Evolutionary conservation across 2,888 invertebrate genomes (phyloP), one percentile per base, ranked within the genome.

Genomic region (Eupithecia subumbrata): DNA sequence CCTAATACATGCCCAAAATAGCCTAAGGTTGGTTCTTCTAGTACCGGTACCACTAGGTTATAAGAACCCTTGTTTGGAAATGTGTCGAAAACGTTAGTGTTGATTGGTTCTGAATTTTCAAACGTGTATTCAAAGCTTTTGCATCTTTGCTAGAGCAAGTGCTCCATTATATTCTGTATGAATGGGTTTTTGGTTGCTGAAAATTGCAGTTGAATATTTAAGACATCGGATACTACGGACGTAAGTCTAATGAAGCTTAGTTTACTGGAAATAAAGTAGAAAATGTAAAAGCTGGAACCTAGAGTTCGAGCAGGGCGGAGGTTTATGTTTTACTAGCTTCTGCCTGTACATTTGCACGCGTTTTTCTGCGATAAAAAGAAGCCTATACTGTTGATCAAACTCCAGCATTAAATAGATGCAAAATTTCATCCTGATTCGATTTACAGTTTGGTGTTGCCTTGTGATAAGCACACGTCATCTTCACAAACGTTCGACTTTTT

Each of bases 161-260:
- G 83, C 82, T 78, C 76, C 78, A 22, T 68, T 68, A 67, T 68
- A 40, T 45, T 68, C 68, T 40, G 72, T 79, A 81, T 88, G 87
- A 88, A 90, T 86, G 74, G 84, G 71, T 79, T 87, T 89, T 87
- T 82, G 88, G 86, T 83, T 84, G 86, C 85, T 82, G 82, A 82
- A 87, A 88, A 90, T 90, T 90, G 88, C 84, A 80, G 80, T 82
- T 88, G 87, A 86, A 89, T 90, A 86, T 88, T 89, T 87, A 82
- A 87, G 77, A 74, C 74, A 48, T 70, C 37, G 69, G 83, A 83
- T 84, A 79, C 76, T 75, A 84, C 83, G 80, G 77, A 82, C 81
- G 43, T 68, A 25, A 68, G 43, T 12, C 25, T 68, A 68, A 68
- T 68, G 68, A 45, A 43, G 43, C n/a, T 43, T 40, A 68, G 68